These are phyloP conservation scores for Vulpes vulpes DNA, from an alignment of 2,113 vertebrate species.

Conservation along the genomic window DNA sequence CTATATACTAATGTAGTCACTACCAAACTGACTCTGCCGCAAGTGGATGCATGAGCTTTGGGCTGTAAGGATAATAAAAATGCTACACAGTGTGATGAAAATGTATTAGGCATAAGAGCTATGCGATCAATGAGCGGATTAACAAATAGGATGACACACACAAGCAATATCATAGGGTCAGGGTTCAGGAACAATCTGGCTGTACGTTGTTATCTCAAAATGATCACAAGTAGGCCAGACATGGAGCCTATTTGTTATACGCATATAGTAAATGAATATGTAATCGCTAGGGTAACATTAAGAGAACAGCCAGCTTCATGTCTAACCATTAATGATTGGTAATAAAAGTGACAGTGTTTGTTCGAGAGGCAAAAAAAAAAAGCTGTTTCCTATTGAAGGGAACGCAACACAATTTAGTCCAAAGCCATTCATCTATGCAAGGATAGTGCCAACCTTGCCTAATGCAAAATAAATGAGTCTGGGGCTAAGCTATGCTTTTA, in stretches of 20 bases:
- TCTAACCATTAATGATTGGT: constrained; percentile 70
- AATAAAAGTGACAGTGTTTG: constrained; percentile 77
- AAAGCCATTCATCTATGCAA: constrained; percentile 72
- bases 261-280: constrained; percentile 48
- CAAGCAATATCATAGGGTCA: constrained; percentile 69
- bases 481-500: constrained; percentile 46
- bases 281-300: constrained; percentile 65
- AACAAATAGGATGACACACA: constrained; percentile 52
- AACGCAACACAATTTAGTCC: constrained; percentile 77
- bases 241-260: constrained; percentile 52
- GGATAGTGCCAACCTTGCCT: constrained; percentile 61
- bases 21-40: not conserved
- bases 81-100: constrained; percentile 43
- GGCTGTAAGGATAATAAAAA: constrained; percentile 7
- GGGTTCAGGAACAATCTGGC: constrained; percentile 66
- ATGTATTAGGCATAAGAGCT: constrained; percentile 51
- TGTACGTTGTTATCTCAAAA: constrained; percentile 66
- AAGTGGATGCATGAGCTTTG: constrained; percentile 35
- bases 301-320: constrained; percentile 55
- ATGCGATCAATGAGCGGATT: constrained; percentile 66
- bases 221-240: constrained; percentile 53
- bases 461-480: constrained; percentile 75
- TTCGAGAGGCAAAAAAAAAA: constrained; percentile 28
- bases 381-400: constrained; percentile 59
- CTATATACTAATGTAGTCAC: not conserved